Percentiles rank a stretch among this genome's conserved stretches.
phyloP scores from a whole-genome alignment of 2,113 vertebrate species.

The Circaetus gallicus region DNA sequence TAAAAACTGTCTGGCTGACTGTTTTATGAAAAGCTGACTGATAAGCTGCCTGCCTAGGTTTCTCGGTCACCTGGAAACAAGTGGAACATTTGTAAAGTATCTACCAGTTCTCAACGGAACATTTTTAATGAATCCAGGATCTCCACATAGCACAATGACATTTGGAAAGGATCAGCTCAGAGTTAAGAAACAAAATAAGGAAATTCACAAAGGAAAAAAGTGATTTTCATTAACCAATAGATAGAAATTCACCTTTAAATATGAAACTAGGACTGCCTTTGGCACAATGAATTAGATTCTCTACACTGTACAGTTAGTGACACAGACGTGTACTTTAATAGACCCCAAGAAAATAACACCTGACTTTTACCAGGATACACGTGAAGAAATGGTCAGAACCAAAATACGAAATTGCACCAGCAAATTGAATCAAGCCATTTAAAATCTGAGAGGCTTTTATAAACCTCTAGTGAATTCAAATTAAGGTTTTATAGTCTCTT shows the following conservation, averaged over 20 bases:
- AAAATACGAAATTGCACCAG: not conserved
- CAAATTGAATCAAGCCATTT: not conserved
- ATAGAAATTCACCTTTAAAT: constrained; percentile 53
- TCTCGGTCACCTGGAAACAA: constrained; percentile 44
- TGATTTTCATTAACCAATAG: constrained; percentile 42
- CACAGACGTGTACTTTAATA: not conserved
- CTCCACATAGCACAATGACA: constrained; percentile 46
- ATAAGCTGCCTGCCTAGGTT: not conserved
- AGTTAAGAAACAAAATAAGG: constrained; percentile 41
- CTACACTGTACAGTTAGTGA: not conserved
- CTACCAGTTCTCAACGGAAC: constrained; percentile 30
- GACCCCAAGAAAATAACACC: not conserved
- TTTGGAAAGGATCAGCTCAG: constrained; percentile 63
- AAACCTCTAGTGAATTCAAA: not conserved
- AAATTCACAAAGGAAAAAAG: constrained; percentile 40
- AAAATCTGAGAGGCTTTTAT: not conserved
- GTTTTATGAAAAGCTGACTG: not conserved
- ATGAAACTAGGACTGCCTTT: not conserved
- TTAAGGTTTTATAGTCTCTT: not conserved
- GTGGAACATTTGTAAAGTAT: constrained; percentile 46
- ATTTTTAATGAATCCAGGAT: constrained; percentile 63
- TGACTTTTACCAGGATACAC: not conserved
- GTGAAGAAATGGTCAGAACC: not conserved
- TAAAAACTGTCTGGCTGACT: not conserved
- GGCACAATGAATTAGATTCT: not conserved